These are phyloP conservation scores for Leucopsar rothschildi DNA, from an alignment of 2,113 vertebrate genomes.

Conservation along the genomic window DNA sequence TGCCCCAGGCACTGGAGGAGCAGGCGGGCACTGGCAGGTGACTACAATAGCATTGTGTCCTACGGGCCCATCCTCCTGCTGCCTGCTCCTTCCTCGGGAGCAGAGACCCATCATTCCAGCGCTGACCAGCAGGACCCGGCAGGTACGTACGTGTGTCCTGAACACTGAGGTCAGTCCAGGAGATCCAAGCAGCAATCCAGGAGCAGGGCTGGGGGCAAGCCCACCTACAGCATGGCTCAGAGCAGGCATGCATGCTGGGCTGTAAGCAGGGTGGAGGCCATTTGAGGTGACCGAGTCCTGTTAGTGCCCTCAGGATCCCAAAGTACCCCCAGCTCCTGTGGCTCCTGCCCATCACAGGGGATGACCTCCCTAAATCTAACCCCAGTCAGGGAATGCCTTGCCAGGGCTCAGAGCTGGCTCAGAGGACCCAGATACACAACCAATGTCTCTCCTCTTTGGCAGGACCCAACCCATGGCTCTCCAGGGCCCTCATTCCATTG, in stretches of 20 bases:
- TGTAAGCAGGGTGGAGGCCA: not conserved
- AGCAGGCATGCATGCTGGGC: not conserved
- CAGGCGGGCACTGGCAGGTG: not conserved
- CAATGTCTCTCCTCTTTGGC: not conserved
- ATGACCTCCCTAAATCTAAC: not conserved
- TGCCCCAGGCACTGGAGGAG: not conserved
- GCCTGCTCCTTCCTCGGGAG: not conserved
- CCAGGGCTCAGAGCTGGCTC: not conserved
- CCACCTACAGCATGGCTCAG: not conserved
- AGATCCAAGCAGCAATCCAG: not conserved
- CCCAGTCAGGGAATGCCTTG: not conserved
- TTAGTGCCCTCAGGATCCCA: not conserved
- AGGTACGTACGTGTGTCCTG: not conserved
- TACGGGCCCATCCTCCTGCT: conserved; percentile 57
- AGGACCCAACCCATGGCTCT: conserved; percentile 11
- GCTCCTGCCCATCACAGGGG: not conserved
- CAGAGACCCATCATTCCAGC: not conserved
- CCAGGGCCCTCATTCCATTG: not conserved
- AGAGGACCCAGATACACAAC: not conserved
- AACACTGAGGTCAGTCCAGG: fast-evolving
- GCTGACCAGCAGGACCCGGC: not conserved
- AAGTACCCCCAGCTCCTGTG: not conserved
- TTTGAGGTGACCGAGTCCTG: fast-evolving
- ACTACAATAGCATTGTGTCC: conserved; percentile 59
- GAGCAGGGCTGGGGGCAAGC: not conserved